Conservation (phyloP, 2,888 invertebrate genomes). For the Ophion obscuratus region DNA sequence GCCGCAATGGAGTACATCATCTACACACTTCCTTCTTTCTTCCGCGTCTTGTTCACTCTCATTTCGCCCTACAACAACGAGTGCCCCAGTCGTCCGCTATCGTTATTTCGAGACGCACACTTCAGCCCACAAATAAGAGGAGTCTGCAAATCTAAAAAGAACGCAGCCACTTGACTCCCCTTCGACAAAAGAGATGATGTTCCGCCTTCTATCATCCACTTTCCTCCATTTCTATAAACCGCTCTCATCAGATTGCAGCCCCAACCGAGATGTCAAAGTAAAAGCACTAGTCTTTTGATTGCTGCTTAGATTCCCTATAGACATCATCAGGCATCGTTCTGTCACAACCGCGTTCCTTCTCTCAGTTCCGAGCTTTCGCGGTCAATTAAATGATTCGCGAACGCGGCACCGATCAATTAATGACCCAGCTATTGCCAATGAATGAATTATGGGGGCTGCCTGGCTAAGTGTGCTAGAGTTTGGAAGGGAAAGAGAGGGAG, state of each 20-base stretch:
- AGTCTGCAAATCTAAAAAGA: neutral
- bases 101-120: conserved; percentile 35
- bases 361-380: neutral
- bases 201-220: neutral
- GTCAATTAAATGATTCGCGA: conserved; percentile 23
- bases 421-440: conserved; percentile 16
- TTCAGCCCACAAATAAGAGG: neutral
- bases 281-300: too few species aligned
- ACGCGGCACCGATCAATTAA: conserved; percentile 13
- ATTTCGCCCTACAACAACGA: conserved; percentile 31
- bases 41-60: conserved; percentile 37
- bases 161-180: conserved; percentile 22
- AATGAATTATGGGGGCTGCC: conserved; percentile 39
- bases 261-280: neutral
- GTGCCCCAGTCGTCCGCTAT: conserved; percentile 17
- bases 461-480: neutral
- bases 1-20: conserved; percentile 1
- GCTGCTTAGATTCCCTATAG: neutral
- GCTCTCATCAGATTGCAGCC: neutral
- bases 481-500: neutral
- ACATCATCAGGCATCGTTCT: neutral
- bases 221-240: neutral
- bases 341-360: neutral
- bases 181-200: neutral
- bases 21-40: conserved; percentile 12